Percentiles rank a stretch among this genome's conserved stretches.
These are phyloP conservation scores for Eunapius fragilis DNA, from an alignment of 37 sponge, comb jelly and placozoan species.

Conservation along the genomic window DNA sequence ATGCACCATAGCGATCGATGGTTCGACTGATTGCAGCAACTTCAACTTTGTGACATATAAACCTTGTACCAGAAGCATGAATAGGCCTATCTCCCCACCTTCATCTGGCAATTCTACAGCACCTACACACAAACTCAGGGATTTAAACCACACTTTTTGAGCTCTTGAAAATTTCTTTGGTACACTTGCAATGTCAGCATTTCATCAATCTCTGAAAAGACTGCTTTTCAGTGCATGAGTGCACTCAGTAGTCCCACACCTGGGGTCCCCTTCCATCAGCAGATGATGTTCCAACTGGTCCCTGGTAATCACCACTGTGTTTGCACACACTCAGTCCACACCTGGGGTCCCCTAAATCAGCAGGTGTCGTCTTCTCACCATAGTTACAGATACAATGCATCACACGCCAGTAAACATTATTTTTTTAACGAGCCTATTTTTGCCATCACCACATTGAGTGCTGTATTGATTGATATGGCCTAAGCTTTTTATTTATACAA, in stretches of 20 bases:
- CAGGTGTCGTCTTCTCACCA: too few species aligned
- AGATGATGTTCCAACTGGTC: too few species aligned
- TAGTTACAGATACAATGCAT: too few species aligned
- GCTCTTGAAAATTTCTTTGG: background rate
- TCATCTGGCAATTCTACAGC: background rate
- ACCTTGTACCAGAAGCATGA: background rate
- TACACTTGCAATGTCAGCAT: background rate
- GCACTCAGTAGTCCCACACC: background rate
- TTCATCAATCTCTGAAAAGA: background rate
- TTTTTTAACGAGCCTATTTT: too few species aligned
- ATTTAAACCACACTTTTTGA: background rate
- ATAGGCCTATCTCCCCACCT: background rate
- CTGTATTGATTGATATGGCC: too few species aligned
- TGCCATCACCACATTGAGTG: too few species aligned
- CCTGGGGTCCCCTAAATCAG: too few species aligned
- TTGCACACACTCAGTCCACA: too few species aligned
- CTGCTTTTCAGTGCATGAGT: background rate
- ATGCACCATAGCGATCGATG: background rate
- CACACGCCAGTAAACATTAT: too few species aligned
- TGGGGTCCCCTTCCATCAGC: too few species aligned
- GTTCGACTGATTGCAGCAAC: background rate
- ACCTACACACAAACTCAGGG: background rate
- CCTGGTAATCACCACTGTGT: too few species aligned
- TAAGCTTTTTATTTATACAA: too few species aligned
- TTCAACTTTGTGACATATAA: background rate